A percentile compares a stretch with the other conserved stretches of the same genome.
Conservation (phyloP, 1,140 invertebrate genomes). For the Pentalonia nigronervosa region DNA sequence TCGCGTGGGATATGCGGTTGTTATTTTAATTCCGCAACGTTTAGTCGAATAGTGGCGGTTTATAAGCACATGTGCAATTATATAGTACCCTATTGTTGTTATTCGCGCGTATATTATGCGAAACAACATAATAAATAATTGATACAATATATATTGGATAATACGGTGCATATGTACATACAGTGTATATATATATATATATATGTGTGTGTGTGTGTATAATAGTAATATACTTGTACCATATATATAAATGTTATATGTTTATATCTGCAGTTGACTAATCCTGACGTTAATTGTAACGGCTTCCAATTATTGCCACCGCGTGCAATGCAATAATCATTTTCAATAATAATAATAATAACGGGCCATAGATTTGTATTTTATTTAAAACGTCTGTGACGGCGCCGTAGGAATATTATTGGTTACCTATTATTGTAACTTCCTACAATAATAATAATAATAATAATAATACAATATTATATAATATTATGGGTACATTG, state of each 20-base stretch:
- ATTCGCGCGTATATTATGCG: background rate
- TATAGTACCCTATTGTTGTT: slow-evolving; percentile 9
- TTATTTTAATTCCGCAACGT: background rate
- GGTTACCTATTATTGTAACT: background rate
- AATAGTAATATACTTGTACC: background rate
- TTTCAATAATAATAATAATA: slow-evolving; percentile 4
- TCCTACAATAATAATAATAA: background rate
- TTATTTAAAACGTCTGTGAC: background rate
- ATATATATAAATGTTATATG: background rate
- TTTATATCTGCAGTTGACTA: background rate
- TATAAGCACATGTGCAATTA: background rate
- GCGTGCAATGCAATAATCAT: background rate
- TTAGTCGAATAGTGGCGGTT: background rate
- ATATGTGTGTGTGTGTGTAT: background rate
- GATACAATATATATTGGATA: background rate
- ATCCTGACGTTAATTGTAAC: slow-evolving; percentile 21
- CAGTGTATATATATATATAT: background rate
- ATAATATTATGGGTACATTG: background rate
- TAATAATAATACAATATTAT: background rate
- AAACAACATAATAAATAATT: slow-evolving; percentile 28
- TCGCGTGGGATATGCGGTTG: background rate
- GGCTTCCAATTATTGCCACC: background rate
- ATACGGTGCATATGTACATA: background rate
- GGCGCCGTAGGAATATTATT: background rate
- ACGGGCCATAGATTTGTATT: background rate